Conservation (phyloP, 2,113 vertebrate genomes). For the Semicossyphus pulcher region DNA sequence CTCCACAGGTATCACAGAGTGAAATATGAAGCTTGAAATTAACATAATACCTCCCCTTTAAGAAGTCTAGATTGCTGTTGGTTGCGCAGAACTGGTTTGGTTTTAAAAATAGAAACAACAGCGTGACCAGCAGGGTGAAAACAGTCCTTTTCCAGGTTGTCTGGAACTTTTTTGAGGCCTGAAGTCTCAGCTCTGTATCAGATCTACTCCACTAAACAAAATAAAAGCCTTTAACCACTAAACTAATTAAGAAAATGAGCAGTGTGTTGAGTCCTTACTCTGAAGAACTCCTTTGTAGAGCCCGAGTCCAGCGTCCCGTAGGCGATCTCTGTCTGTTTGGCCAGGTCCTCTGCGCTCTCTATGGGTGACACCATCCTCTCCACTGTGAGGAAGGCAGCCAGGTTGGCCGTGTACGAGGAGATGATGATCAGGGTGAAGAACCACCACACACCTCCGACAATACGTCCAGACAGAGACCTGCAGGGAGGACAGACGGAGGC, state of each 20-base stretch:
- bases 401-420: conserved; percentile 98
- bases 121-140: background rate
- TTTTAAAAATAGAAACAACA: background rate
- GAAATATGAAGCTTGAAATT: too few relatives aligned
- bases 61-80: too few relatives aligned
- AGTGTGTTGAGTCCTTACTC: conserved; percentile 84
- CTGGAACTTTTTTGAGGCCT: too few relatives aligned
- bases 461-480: conserved; percentile 98
- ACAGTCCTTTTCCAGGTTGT: background rate
- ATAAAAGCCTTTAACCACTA: background rate
- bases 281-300: conserved; percentile 99
- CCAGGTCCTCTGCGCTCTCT: conserved; percentile 98
- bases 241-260: conserved; percentile 11
- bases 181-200: background rate
- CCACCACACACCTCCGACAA: conserved; percentile 99
- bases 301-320: conserved; percentile 98
- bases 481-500: conserved; percentile 43
- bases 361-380: conserved; percentile 99
- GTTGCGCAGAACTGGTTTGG: too few relatives aligned
- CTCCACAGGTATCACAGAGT: too few relatives aligned
- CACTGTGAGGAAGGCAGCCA: conserved; percentile 98
- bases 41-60: too few relatives aligned
- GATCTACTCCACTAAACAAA: background rate
- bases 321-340: conserved; percentile 99
- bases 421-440: conserved; percentile 99